A percentile compares a stretch with the other conserved stretches of the same genome.
Evolutionary conservation across 2,888 invertebrate genomes (phyloP).

Genomic region (Chorisops tibialis): DNA sequence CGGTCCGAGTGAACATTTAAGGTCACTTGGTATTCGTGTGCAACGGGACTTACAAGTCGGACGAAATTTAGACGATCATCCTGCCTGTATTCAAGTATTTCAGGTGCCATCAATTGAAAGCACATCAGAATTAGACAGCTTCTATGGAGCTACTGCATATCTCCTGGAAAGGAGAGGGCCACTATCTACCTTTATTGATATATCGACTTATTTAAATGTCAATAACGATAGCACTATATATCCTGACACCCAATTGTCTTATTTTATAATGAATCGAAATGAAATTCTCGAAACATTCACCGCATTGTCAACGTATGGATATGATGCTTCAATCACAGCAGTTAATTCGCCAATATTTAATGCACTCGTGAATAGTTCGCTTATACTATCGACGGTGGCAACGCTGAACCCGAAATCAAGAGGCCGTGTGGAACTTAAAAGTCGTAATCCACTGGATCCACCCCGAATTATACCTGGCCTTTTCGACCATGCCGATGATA

Average conservation of each 20-base stretch:
- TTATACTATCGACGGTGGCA: constrained; percentile 36
- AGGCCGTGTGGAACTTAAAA: constrained; percentile 56
- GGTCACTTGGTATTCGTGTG: constrained; percentile 60
- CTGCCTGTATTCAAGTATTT: not conserved
- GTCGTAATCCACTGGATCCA: constrained; percentile 57
- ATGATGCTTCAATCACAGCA: too few relatives aligned
- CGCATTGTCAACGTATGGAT: too few relatives aligned
- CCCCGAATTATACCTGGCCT: constrained; percentile 65
- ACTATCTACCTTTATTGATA: not conserved
- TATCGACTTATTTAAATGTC: constrained; percentile 3
- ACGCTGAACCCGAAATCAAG: constrained; percentile 55
- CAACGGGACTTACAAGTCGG: not conserved
- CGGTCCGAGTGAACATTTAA: constrained; percentile 66
- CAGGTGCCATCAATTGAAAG: constrained; percentile 53
- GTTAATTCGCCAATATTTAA: not conserved
- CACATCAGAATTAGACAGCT: not conserved
- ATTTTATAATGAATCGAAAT: not conserved
- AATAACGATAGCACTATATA: not conserved
- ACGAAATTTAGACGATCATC: constrained; percentile 12
- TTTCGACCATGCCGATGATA: constrained; percentile 57
- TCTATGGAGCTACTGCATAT: constrained; percentile 1
- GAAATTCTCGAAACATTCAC: too few relatives aligned
- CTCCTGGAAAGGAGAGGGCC: not conserved
- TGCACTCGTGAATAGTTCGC: not conserved
- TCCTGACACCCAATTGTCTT: not conserved